Evolutionary conservation across 2,888 invertebrate species (phyloP).

Genomic region (Agonopterix arenella): DNA sequence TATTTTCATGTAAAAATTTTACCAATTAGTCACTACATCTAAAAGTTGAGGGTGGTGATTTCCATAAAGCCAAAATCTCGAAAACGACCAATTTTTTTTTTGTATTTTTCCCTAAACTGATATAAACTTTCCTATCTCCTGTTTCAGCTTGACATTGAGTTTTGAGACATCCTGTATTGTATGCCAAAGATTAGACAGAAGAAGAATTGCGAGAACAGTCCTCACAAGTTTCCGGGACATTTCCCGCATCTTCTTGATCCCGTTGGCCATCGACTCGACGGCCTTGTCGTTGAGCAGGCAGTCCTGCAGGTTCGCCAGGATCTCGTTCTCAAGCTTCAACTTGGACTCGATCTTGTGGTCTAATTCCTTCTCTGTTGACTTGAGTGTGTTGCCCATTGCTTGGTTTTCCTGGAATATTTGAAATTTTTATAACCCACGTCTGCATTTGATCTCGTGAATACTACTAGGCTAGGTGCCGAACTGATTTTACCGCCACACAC

Average conservation of each 20-base stretch:
- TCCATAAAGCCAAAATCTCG: no score
- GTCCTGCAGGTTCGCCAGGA: conserved; percentile 80
- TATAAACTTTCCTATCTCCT: no score
- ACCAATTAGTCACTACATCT: no score
- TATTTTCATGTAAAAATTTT: no score
- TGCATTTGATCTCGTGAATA: no score
- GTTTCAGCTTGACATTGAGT: no score
- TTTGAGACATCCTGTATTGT: no score
- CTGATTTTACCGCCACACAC: no score
- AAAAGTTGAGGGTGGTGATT: no score
- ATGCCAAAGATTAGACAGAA: not conserved
- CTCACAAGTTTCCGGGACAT: conserved; percentile 67
- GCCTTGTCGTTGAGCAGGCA: conserved; percentile 83
- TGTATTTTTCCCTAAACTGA: not conserved
- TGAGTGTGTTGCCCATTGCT: conserved; percentile 51
- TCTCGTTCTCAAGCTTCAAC: conserved; percentile 78
- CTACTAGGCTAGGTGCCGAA: no score
- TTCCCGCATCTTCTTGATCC: conserved; percentile 67
- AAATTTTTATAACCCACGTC: not conserved
- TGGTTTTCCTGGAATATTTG: conserved; percentile 62
- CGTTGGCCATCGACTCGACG: conserved; percentile 71
- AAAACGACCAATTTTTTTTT: no score
- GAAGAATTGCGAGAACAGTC: not conserved
- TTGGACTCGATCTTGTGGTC: conserved; percentile 75
- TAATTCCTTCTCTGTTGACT: conserved; percentile 45